A percentile compares a stretch with the other conserved stretches of the same genome.
These are phyloP conservation scores for Sebastes vulpes DNA, from an alignment of 2,797 vertebrate species.

Conservation along the genomic window DNA sequence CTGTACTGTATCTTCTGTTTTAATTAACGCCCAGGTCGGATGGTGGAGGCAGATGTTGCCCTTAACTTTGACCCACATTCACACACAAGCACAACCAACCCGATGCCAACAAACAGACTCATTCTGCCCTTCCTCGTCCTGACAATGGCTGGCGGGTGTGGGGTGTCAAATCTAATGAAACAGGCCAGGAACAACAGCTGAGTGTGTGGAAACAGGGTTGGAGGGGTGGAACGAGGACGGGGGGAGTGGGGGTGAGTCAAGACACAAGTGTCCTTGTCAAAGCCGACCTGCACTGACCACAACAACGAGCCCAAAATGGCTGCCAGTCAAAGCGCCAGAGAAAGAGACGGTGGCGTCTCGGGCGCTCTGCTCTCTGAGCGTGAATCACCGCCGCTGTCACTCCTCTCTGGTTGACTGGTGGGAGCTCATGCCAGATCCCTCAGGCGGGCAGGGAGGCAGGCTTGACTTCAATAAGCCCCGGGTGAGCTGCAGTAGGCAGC, in stretches of 20 bases:
- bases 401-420: constrained; percentile 15
- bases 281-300: constrained; percentile 3
- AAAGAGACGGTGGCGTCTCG: neutral
- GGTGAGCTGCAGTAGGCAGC: constrained; percentile 7
- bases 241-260: constrained; percentile 2
- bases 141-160: constrained; percentile 70
- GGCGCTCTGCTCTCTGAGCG: neutral
- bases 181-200: constrained; percentile 69
- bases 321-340: constrained; percentile 25
- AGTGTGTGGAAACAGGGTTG: constrained; percentile 50
- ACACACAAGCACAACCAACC: constrained; percentile 36
- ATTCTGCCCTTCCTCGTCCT: constrained; percentile 64
- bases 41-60: constrained; percentile 48
- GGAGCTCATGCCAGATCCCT: constrained; percentile 24
- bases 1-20: constrained; percentile 12
- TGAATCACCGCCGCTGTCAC: constrained; percentile 4
- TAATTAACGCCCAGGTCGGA: neutral
- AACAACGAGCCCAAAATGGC: constrained; percentile 48
- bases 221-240: neutral
- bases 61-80: constrained; percentile 57
- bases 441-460: neutral
- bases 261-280: constrained; percentile 76
- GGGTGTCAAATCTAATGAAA: constrained; percentile 75
- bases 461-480: neutral
- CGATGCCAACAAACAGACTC: constrained; percentile 53